Conservation (phyloP, 1,140 invertebrate species). For the Probaryconus sp. region DNA sequence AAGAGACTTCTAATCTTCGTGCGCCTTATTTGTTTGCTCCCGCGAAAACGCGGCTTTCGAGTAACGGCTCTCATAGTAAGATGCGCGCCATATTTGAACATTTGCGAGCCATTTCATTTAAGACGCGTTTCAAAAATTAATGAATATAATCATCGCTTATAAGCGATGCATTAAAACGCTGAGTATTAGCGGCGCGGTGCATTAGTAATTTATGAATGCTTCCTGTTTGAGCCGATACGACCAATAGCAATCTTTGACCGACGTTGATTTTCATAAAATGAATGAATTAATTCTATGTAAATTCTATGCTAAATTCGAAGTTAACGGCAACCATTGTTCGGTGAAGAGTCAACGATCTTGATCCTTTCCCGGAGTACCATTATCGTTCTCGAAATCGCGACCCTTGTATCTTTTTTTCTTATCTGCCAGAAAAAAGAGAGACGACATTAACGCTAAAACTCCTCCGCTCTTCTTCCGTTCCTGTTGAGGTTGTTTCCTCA, state of each 20-base stretch:
- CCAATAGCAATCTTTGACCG: background rate
- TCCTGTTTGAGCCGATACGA: background rate
- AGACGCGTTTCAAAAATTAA: background rate
- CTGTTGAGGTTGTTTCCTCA: constrained; percentile 4
- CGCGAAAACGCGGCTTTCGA: background rate
- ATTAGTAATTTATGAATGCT: constrained; percentile 17
- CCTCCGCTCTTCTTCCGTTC: constrained; percentile 7
- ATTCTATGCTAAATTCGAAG: background rate
- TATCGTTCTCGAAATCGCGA: constrained; percentile 57
- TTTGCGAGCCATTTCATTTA: background rate
- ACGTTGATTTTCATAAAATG: constrained; percentile 3
- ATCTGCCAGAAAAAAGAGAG: no score
- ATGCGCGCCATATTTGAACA: constrained; percentile 29
- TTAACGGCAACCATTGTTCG: background rate
- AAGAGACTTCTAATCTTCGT: constrained; percentile 39
- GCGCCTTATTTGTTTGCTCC: constrained; percentile 36
- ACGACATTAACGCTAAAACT: constrained; percentile 24
- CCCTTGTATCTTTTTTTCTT: no score
- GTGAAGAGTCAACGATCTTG: background rate
- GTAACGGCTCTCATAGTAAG: constrained; percentile 3
- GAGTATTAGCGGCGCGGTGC: background rate
- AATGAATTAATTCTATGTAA: no score
- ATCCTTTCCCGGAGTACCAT: constrained; percentile 18
- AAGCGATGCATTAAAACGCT: background rate
- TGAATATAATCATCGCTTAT: background rate